phyloP scores from a whole-genome alignment of 2,888 invertebrate genomes.

The Aphidoletes aphidimyza region DNA sequence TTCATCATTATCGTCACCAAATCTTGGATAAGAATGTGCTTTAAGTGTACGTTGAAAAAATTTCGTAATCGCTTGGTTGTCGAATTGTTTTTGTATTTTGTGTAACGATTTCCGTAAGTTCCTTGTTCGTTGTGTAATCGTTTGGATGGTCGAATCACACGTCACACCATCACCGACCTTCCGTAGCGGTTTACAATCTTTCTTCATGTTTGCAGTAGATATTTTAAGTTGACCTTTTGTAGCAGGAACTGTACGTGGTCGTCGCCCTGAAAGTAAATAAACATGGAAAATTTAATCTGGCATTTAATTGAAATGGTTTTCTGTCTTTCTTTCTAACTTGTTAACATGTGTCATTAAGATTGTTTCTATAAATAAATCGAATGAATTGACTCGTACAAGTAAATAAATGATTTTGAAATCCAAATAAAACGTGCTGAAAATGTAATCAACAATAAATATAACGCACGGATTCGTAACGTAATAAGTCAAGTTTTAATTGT shows the following conservation, averaged over 20 bases:
- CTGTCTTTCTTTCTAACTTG: not conserved
- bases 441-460: not conserved
- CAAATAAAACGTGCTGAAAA: not conserved
- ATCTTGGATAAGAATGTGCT: not conserved
- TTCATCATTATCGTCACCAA: conserved; percentile 58
- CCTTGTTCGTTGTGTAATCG: conserved; percentile 12
- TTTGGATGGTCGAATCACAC: not conserved
- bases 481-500: not conserved
- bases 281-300: not conserved
- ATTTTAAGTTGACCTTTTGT: conserved; percentile 27
- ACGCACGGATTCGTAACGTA: not conserved
- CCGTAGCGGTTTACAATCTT: not conserved
- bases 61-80: conserved; percentile 23
- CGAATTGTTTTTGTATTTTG: conserved; percentile 29
- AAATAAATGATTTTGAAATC: not conserved
- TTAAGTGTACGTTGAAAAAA: conserved; percentile 43
- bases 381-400: too few relatives aligned
- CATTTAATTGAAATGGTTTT: not conserved
- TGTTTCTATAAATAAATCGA: too few relatives aligned
- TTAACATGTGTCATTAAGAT: too few relatives aligned
- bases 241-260: not conserved
- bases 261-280: not conserved
- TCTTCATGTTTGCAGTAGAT: not conserved
- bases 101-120: conserved; percentile 2
- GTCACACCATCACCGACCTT: not conserved